Evolutionary conservation across 2,888 invertebrate species (phyloP).

Genomic region (Sicus ferrugineus): DNA sequence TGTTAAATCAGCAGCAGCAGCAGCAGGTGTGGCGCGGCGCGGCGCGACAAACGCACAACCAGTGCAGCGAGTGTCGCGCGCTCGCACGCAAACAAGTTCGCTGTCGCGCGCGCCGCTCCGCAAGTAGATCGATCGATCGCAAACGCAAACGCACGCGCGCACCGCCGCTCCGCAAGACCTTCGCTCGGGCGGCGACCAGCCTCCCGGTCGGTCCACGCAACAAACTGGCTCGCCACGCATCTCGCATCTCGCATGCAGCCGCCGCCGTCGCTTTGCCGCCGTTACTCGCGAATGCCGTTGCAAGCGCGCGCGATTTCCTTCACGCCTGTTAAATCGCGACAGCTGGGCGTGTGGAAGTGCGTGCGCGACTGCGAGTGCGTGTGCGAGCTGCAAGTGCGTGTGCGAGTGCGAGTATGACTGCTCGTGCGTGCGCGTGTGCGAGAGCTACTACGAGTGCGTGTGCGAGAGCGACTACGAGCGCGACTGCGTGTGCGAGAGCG

Average conservation of each 20-base stretch:
- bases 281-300: conserved; percentile 7
- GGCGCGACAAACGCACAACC: not conserved
- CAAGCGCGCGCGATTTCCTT: conserved; percentile 43
- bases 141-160: not conserved
- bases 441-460: conserved; percentile 55
- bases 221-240: not conserved
- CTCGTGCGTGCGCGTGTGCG: too few species aligned
- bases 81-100: not conserved
- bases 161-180: not conserved
- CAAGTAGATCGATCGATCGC: not conserved
- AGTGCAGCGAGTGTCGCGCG: not conserved
- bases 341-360: conserved; percentile 55
- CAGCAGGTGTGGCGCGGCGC: not conserved
- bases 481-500: conserved; percentile 49
- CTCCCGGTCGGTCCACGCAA: not conserved
- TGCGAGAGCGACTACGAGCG: conserved; percentile 43
- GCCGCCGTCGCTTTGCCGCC: not conserved
- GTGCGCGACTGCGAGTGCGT: conserved; percentile 21
- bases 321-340: conserved; percentile 56
- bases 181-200: not conserved
- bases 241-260: too few species aligned
- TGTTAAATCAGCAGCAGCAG: not conserved
- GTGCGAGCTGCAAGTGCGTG: too few species aligned
- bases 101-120: too few species aligned
- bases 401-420: too few species aligned